Conservation (phyloP, 2,113 vertebrate genomes). For the Gasterosteus nipponicus region DNA sequence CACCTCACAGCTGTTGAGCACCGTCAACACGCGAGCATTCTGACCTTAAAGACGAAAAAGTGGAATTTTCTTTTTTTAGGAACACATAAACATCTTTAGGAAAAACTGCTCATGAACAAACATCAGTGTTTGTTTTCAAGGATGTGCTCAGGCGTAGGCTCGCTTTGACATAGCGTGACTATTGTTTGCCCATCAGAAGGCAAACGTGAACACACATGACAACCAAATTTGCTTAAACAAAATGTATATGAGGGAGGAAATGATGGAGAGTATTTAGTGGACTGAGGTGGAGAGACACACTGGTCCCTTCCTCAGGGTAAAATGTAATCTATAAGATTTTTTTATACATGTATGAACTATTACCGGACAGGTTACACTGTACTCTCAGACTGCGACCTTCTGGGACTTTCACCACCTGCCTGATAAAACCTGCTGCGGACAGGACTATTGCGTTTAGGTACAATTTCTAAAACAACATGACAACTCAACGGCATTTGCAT, state of each 20-base stretch:
- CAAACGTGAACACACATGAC: neutral
- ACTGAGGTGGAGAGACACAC: slow-evolving; percentile 5
- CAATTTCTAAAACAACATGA: neutral
- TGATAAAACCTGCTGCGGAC: neutral
- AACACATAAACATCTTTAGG: neutral
- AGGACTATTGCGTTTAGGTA: slow-evolving; percentile 3
- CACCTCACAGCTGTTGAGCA: slow-evolving; percentile 48
- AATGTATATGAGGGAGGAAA: neutral
- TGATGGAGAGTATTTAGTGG: slow-evolving; percentile 3
- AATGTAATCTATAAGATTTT: slow-evolving; percentile 56
- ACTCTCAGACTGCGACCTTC: slow-evolving; percentile 26
- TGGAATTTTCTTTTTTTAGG: slow-evolving; percentile 12
- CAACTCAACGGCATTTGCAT: neutral
- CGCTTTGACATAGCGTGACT: neutral
- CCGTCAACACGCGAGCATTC: slow-evolving; percentile 28
- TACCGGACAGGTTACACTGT: slow-evolving; percentile 39
- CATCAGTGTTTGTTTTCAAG: slow-evolving; percentile 49
- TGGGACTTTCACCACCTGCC: slow-evolving; percentile 23
- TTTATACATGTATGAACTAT: slow-evolving; percentile 64
- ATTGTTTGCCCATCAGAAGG: slow-evolving; percentile 21
- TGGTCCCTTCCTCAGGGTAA: slow-evolving; percentile 42
- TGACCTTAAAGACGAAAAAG: slow-evolving; percentile 1
- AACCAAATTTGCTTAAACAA: neutral
- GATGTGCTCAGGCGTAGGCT: slow-evolving; percentile 21
- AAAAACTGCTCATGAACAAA: neutral